Conservation (phyloP, 2,113 vertebrate genomes). For the Alces alces region DNA sequence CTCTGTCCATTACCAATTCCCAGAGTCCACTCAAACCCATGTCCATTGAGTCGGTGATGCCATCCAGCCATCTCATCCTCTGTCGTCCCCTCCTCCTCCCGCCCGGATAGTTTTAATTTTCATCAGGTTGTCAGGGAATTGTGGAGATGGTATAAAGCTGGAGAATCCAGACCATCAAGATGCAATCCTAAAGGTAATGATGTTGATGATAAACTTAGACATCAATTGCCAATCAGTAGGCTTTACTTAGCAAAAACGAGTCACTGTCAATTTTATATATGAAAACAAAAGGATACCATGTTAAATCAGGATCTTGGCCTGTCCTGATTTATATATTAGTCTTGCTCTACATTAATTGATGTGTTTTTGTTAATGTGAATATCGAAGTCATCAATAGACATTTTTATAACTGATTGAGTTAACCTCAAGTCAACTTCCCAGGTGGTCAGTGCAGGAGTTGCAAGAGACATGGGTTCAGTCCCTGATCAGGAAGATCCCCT, state of each 20-base stretch:
- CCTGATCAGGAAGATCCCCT: neutral
- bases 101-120: neutral
- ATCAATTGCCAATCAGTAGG: neutral
- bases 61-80: no score
- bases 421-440: neutral
- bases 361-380: neutral
- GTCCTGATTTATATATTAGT: neutral
- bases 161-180: neutral
- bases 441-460: neutral
- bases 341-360: neutral
- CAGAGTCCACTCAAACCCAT: no score
- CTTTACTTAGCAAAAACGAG: neutral
- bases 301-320: neutral
- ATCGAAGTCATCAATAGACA: neutral
- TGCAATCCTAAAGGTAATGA: neutral
- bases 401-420: neutral
- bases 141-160: neutral
- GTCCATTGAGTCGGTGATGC: no score
- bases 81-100: no score
- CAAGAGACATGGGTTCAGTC: neutral
- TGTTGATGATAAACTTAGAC: neutral
- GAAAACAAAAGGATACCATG: neutral
- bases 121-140: neutral
- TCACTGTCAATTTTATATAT: neutral
- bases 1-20: no score